A percentile compares a stretch with the other conserved stretches of the same genome.
Conservation (phyloP, 2,888 invertebrate species). For the Tenodera sinensis region DNA sequence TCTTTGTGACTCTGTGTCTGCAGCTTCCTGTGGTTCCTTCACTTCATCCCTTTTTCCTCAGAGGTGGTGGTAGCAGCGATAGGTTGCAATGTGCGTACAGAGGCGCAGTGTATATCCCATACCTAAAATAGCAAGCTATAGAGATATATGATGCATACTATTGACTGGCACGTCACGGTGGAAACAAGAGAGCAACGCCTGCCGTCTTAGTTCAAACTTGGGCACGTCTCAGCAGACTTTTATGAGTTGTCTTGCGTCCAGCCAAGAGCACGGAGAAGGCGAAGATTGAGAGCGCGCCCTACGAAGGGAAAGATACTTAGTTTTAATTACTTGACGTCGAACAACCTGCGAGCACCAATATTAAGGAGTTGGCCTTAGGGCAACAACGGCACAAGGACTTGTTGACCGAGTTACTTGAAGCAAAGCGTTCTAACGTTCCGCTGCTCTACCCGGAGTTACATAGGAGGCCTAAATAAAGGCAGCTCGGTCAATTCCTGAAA, state of each 20-base stretch:
- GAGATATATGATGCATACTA: neutral
- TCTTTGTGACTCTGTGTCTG: no score
- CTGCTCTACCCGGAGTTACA: no score
- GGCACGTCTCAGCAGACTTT: neutral
- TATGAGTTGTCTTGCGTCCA: neutral
- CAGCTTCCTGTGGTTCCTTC: no score
- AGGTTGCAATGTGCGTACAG: no score
- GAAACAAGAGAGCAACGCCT: neutral
- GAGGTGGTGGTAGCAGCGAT: no score
- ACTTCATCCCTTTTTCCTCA: no score
- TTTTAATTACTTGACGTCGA: constrained; percentile 26
- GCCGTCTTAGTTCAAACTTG: neutral
- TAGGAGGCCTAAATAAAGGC: no score
- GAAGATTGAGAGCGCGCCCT: constrained; percentile 18
- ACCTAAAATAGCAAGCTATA: no score
- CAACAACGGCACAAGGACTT: neutral
- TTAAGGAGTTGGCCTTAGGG: neutral
- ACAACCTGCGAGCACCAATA: constrained; percentile 16
- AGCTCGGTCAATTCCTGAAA: no score
- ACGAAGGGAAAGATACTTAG: constrained; percentile 22
- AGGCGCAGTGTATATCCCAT: no score
- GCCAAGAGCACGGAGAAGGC: neutral
- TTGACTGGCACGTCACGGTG: neutral
- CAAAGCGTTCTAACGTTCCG: neutral
- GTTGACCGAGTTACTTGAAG: neutral